Base-by-base conservation (phyloP, 2,113 vertebrate genomes). In the Erythrocercus mccallii region DNA sequence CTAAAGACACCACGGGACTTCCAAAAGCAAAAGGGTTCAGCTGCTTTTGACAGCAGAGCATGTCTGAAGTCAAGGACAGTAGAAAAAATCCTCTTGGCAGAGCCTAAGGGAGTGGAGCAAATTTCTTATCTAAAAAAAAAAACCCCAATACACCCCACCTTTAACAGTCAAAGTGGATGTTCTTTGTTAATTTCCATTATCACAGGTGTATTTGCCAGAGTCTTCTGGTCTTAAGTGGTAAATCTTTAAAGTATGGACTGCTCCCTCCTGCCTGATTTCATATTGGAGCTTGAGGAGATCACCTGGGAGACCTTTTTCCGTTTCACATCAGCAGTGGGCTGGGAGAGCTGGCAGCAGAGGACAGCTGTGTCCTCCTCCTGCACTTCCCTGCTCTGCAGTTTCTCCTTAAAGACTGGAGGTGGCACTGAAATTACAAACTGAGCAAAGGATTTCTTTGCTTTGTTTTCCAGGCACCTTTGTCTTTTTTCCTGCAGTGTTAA, bases 151-250 rank as follows among this genome's bases (percentile, higher is more conserved):
- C 19, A 42, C 31, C 47, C 37, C 84, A 98, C 98, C 11, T 42
- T 44, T 44, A 44, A 17, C 42, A 44, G 42, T 17, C 70, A 99
- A 53, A 22, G 95, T 95, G n/a, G 98, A 98, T 51, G 97, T 94
- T 4, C 92, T 98, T 92, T 97, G 98, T 73, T 97, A 97, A 6
- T 98, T 97, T 48, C 98, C 98, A 10, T 97, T 97, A 56, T 98
- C 98, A 50, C 98, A 98, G 25, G 87, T 97, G 79, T 98, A 99
- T 86, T 98, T 98, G 18, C 98, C 98, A 25, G 96, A 97, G 53
- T 98, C 98, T 78, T 97, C 98, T 27, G 92, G 71, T 33, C 95
- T 97, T 45, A 98, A 61, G 58, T 97, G 92, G 93, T 97, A 54
- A 93, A 99, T 96, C 48, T 97, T 93, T 86, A 98, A 95, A 38